A percentile compares a stretch with the other conserved stretches of the same genome.
phyloP scores from a whole-genome alignment of 2,888 invertebrate species.

The Diplolepis rosae region DNA sequence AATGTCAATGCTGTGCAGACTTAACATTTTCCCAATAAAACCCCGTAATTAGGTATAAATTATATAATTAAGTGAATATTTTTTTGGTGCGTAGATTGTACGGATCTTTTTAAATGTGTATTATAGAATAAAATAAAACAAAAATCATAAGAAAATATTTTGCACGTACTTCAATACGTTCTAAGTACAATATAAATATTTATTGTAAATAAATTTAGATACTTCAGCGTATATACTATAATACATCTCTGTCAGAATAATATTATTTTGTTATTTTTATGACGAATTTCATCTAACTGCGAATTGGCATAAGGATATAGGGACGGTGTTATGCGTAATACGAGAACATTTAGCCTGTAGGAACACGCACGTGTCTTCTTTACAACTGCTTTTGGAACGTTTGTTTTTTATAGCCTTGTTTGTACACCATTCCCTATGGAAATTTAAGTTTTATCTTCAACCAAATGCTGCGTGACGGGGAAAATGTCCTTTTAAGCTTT shows the following conservation, averaged over 20 bases:
- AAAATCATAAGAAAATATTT: too few relatives aligned
- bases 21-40: too few relatives aligned
- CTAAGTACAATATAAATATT: neutral
- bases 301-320: conserved; percentile 3
- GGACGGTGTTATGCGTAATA: conserved; percentile 22
- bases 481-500: neutral
- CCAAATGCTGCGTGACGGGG: conserved; percentile 1
- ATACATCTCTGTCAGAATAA: neutral
- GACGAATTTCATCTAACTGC: conserved; percentile 1
- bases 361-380: conserved; percentile 20
- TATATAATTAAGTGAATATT: too few relatives aligned
- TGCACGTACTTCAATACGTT: neutral
- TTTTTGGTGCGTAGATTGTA: too few relatives aligned
- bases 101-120: too few relatives aligned
- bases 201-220: too few relatives aligned
- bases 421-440: neutral
- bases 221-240: neutral
- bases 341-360: conserved; percentile 15
- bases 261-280: conserved; percentile 20
- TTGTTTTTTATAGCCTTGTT: conserved; percentile 23
- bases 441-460: conserved; percentile 18
- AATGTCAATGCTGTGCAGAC: too few relatives aligned
- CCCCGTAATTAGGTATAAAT: too few relatives aligned
- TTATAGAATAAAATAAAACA: too few relatives aligned
- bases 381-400: neutral